Evolutionary conservation across 2,113 vertebrate species (phyloP).

Genomic region (Aleadryas rufinucha): DNA sequence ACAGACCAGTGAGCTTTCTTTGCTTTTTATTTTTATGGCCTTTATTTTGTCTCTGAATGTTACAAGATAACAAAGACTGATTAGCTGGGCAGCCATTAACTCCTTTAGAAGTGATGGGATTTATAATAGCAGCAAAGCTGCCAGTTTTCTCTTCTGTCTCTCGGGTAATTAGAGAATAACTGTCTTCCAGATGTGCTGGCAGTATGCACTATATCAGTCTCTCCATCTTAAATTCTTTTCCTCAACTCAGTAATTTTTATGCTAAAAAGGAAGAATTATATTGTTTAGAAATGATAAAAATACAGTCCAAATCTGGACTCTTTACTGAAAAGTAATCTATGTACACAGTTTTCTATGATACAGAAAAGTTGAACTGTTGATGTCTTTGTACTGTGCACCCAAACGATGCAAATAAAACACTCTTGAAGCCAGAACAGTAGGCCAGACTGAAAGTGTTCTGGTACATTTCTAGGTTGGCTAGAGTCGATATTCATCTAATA

Average conservation of each 20-base stretch:
- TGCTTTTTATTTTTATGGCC: background rate
- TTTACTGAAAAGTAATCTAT: background rate
- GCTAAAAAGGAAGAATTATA: background rate
- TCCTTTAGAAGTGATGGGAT: constrained; percentile 24
- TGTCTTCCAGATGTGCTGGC: constrained; percentile 56
- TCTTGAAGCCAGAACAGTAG: background rate
- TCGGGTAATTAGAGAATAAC: constrained; percentile 33
- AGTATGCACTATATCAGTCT: background rate
- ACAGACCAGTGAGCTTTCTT: background rate
- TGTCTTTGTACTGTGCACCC: background rate
- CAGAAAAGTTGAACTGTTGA: background rate
- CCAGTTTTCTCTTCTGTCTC: constrained; percentile 38
- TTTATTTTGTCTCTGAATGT: constrained; percentile 19
- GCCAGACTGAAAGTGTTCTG: background rate
- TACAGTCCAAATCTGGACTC: background rate
- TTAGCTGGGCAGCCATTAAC: constrained; percentile 34
- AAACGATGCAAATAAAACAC: background rate
- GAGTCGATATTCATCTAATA: background rate
- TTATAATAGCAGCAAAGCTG: constrained; percentile 38
- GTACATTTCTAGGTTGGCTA: background rate
- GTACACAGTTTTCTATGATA: background rate
- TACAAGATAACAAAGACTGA: constrained; percentile 31
- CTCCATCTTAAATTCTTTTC: background rate
- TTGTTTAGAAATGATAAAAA: constrained; percentile 17
- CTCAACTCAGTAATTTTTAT: constrained; percentile 27